Evolutionary conservation across 2,888 invertebrate species (phyloP).

Genomic region (Tetheella fluctuosa): DNA sequence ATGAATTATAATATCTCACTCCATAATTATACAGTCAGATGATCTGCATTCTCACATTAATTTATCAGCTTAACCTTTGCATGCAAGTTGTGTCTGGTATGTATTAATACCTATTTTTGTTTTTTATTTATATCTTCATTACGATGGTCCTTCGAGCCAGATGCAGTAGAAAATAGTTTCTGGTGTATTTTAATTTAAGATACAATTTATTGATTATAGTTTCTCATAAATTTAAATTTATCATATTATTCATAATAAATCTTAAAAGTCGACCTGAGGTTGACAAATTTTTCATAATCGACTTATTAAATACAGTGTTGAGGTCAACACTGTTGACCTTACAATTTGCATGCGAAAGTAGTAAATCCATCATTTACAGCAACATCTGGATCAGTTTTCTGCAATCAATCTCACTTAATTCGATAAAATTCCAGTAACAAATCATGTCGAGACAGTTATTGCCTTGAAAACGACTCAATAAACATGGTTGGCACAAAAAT

Average conservation of each 20-base stretch:
- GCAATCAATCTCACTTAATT: conserved; percentile 1
- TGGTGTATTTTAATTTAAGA: too few species aligned
- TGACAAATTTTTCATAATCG: neutral
- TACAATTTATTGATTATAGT: too few species aligned
- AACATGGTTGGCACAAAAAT: conserved; percentile 10
- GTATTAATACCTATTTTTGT: neutral
- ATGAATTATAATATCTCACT: conserved; percentile 4
- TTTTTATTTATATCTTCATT: neutral
- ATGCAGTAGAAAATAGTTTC: neutral
- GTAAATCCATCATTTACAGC: neutral
- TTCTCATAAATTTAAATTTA: too few species aligned
- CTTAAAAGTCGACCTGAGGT: neutral
- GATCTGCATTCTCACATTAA: conserved; percentile 7
- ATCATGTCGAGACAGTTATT: conserved; percentile 13
- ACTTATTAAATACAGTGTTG: neutral
- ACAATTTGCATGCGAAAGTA: conserved; percentile 2
- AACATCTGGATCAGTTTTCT: neutral
- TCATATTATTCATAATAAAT: neutral
- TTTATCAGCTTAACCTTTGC: neutral
- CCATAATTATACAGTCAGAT: neutral
- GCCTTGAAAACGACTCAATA: conserved; percentile 15
- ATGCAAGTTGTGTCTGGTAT: neutral
- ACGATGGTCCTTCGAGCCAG: neutral
- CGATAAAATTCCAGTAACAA: conserved; percentile 10
- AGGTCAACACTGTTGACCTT: neutral